Percentiles rank a stretch among this genome's conserved stretches.
Evolutionary conservation across 2,797 vertebrate species (phyloP).

Genomic region (Siniperca scherzeri): DNA sequence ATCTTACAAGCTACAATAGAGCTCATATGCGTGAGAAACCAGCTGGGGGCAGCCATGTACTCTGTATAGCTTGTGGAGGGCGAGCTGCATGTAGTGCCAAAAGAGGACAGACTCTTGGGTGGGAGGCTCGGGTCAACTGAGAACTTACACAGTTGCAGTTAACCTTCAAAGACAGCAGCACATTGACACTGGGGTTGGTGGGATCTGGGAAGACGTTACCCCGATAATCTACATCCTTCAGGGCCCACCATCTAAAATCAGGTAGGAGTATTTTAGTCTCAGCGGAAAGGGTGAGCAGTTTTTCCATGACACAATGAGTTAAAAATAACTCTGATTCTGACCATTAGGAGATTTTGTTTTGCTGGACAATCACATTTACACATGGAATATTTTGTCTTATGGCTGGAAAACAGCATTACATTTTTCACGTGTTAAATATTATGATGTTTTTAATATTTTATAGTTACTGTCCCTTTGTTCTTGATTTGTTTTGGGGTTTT

Average conservation of each 20-base stretch:
- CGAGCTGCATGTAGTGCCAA: slow-evolving; percentile 57
- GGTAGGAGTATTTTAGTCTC: slow-evolving; percentile 74
- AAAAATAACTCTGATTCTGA: slow-evolving; percentile 75
- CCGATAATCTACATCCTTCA: slow-evolving; percentile 61
- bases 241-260: slow-evolving; percentile 56
- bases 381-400: background rate
- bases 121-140: slow-evolving; percentile 64
- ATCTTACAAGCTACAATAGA: background rate
- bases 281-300: slow-evolving; percentile 41
- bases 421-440: background rate
- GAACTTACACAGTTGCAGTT: slow-evolving; percentile 56
- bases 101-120: slow-evolving; percentile 68
- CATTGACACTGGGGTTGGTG: slow-evolving; percentile 44
- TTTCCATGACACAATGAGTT: slow-evolving; percentile 78
- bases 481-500: background rate
- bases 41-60: slow-evolving; percentile 78
- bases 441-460: background rate
- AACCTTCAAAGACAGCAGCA: slow-evolving; percentile 71
- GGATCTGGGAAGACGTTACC: slow-evolving; percentile 64
- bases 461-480: background rate
- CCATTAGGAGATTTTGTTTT: slow-evolving; percentile 40
- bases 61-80: slow-evolving; percentile 24
- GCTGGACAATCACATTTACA: slow-evolving; percentile 19
- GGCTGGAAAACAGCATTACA: background rate
- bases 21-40: slow-evolving; percentile 54